A percentile compares a stretch with the other conserved stretches of the same genome.
phyloP scores from a whole-genome alignment of 2,888 invertebrate species.

The Oxystoma pomonae region DNA sequence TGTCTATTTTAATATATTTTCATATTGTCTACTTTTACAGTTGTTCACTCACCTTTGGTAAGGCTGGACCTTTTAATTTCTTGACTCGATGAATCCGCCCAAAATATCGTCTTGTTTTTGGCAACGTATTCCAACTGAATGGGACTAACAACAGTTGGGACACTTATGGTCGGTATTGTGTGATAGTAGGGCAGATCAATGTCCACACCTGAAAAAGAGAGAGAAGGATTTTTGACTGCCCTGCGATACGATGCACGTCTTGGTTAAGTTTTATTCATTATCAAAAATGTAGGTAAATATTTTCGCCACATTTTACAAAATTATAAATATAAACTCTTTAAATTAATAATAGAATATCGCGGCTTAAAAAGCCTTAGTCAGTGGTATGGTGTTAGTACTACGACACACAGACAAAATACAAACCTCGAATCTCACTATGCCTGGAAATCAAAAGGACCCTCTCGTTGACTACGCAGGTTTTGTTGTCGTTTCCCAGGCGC shows the following conservation, averaged over 20 bases:
- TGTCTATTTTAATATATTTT: no score
- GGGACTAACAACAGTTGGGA: constrained; percentile 66
- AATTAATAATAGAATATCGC: no score
- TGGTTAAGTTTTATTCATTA: no score
- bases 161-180: constrained; percentile 76
- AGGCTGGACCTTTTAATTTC: constrained; percentile 69
- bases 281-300: no score
- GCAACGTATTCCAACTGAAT: constrained; percentile 67
- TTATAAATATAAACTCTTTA: no score
- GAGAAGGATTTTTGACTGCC: no score
- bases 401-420: no score
- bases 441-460: constrained; percentile 73
- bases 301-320: no score
- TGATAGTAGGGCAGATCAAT: constrained; percentile 69
- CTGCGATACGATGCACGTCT: no score
- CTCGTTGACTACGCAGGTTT: constrained; percentile 72
- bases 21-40: no score
- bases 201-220: constrained; percentile 55
- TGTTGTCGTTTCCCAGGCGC: constrained; percentile 63
- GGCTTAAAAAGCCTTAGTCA: no score
- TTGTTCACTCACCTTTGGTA: constrained; percentile 49
- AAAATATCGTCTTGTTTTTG: constrained; percentile 64
- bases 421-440: constrained; percentile 72
- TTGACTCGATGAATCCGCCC: constrained; percentile 72
- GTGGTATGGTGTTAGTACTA: no score